Conservation (phyloP, 2,888 invertebrate genomes). For the Agrilus cyanescens region DNA sequence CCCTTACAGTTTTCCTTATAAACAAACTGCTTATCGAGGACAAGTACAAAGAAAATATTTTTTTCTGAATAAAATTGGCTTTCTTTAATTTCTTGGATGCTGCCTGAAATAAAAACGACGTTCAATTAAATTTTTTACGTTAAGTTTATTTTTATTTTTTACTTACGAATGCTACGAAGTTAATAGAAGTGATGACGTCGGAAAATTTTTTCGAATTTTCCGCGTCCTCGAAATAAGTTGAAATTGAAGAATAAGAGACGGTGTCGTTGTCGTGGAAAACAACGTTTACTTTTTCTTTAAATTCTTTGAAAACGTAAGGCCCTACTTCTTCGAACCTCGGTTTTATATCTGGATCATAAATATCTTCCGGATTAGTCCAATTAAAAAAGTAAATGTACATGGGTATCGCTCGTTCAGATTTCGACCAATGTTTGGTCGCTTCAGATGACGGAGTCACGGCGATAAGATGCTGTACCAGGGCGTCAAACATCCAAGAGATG, state of each 20-base stretch:
- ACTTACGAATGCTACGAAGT: conserved; percentile 68
- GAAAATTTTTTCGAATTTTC: conserved; percentile 53
- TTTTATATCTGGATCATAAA: conserved; percentile 40
- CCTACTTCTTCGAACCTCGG: conserved; percentile 47
- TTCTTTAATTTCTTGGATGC: conserved; percentile 46
- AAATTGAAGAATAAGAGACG: conserved; percentile 54
- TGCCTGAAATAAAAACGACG: conserved; percentile 34
- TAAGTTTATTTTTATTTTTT: background rate
- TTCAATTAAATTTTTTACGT: background rate
- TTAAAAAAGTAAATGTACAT: conserved; percentile 31
- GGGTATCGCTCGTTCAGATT: conserved; percentile 23
- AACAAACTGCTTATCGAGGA: conserved; percentile 43
- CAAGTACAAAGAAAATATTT: conserved; percentile 47
- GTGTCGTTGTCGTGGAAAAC: conserved; percentile 62
- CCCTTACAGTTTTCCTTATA: conserved; percentile 50
- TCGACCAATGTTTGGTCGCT: conserved; percentile 25
- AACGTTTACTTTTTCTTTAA: conserved; percentile 58
- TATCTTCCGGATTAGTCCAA: conserved; percentile 39
- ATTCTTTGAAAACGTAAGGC: conserved; percentile 56
- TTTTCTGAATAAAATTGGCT: conserved; percentile 45
- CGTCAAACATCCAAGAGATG: background rate
- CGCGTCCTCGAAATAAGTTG: conserved; percentile 57
- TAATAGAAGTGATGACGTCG: conserved; percentile 61
- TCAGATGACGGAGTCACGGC: conserved; percentile 48
- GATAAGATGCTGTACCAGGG: conserved; percentile 29